Percentiles rank a stretch among this genome's conserved stretches.
These are phyloP conservation scores for Acholoe squamosa DNA, from an alignment of 2,888 invertebrate species.

Conservation along the genomic window DNA sequence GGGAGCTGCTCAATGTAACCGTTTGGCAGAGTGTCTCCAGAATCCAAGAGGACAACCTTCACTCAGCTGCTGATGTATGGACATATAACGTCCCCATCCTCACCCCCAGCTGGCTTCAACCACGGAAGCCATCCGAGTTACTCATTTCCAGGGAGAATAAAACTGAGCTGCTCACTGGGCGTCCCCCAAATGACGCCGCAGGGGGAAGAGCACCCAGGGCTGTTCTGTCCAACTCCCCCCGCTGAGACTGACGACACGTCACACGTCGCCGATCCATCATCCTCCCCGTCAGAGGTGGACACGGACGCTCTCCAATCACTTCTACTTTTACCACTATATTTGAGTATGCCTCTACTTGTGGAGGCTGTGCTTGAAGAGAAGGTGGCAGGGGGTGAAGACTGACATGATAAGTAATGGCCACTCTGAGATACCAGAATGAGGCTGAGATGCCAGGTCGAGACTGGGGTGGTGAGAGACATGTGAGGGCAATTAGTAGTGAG, in stretches of 20 bases:
- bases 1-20: neutral
- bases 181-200: neutral
- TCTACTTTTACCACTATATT: neutral
- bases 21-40: neutral
- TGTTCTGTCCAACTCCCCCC: neutral
- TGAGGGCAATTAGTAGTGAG: neutral
- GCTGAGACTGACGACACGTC: neutral
- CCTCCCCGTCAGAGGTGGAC: neutral
- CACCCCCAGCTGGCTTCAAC: neutral
- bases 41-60: neutral
- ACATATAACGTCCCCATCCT: neutral
- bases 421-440: constrained; percentile 21
- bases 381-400: neutral
- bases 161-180: constrained; percentile 4
- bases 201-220: neutral
- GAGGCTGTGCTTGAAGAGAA: neutral
- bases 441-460: neutral
- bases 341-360: no score
- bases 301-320: neutral
- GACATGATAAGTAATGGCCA: constrained; percentile 29
- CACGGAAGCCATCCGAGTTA: neutral
- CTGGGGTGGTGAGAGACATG: neutral
- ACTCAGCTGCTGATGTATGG: neutral
- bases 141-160: constrained; percentile 30
- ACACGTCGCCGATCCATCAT: neutral